Percentiles rank a stretch among this genome's conserved stretches.
phyloP scores from a whole-genome alignment of 2,113 vertebrate species.

The Psammodynastes pulverulentus region DNA sequence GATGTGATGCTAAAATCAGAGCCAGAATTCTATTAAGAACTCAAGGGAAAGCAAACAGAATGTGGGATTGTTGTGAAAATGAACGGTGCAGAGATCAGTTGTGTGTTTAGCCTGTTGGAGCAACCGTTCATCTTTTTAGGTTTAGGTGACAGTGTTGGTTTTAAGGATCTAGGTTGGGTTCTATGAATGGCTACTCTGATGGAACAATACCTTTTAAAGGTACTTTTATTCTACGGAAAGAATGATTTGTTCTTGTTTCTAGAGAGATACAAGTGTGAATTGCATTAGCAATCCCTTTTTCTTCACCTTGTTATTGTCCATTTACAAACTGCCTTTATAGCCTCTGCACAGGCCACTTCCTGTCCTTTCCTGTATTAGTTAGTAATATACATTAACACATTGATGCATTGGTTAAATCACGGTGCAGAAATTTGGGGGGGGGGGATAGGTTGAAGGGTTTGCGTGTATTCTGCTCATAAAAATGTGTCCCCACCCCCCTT shows the following conservation, averaged over 20 bases:
- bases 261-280: neutral
- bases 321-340: neutral
- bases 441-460: neutral
- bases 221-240: neutral
- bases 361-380: neutral
- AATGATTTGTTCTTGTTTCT: neutral
- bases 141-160: neutral
- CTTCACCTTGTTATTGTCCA: neutral
- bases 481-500: neutral
- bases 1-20: neutral
- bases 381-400: neutral
- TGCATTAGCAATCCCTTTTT: neutral
- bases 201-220: neutral
- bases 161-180: neutral
- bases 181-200: neutral
- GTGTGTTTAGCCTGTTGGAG: neutral
- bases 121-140: neutral
- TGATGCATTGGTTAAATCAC: neutral
- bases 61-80: neutral
- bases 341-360: neutral
- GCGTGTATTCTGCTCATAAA: neutral
- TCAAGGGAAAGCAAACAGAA: neutral
- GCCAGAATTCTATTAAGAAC: neutral
- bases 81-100: neutral
- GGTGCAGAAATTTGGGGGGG: too few relatives aligned